A percentile compares a stretch with the other conserved stretches of the same genome.
These are phyloP conservation scores for Stegana nigrithorax DNA, from an alignment of 2,888 invertebrate species.

Conservation along the genomic window DNA sequence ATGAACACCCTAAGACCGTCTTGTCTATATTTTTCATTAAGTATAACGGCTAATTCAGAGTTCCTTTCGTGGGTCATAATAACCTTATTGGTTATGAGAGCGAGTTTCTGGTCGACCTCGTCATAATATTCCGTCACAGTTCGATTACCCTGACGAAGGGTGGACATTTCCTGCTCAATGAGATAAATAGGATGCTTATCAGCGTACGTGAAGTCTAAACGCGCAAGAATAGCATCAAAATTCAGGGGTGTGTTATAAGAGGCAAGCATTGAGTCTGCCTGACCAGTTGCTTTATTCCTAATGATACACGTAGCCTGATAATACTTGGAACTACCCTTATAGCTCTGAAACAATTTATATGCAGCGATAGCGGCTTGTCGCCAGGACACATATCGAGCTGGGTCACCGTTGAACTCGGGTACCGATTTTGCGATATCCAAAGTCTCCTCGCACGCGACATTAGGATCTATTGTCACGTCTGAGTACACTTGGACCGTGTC, in stretches of 20 bases:
- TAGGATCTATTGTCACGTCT: too few species aligned
- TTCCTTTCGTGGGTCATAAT: background rate
- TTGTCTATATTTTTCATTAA: background rate
- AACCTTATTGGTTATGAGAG: conserved; percentile 14
- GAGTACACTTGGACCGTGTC: too few species aligned
- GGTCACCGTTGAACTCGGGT: background rate
- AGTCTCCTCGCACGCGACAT: conserved; percentile 1
- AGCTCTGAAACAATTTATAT: background rate
- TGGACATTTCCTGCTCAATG: conserved; percentile 4
- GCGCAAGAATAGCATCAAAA: conserved; percentile 9
- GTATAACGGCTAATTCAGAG: background rate
- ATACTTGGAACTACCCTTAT: conserved; percentile 8
- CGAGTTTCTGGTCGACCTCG: background rate
- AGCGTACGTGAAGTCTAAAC: conserved; percentile 17
- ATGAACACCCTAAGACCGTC: background rate
- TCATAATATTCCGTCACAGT: background rate
- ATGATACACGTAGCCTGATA: conserved; percentile 3
- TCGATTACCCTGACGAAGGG: background rate
- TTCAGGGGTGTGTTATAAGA: conserved; percentile 9
- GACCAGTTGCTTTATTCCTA: conserved; percentile 9
- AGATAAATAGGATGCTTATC: conserved; percentile 9
- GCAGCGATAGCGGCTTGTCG: conserved; percentile 8
- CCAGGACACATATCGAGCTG: conserved; percentile 13
- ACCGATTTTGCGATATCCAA: background rate
- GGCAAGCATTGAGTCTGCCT: background rate